phyloP scores from a whole-genome alignment of 1,140 invertebrate species.

The Thaumetopoea pityocampa region DNA sequence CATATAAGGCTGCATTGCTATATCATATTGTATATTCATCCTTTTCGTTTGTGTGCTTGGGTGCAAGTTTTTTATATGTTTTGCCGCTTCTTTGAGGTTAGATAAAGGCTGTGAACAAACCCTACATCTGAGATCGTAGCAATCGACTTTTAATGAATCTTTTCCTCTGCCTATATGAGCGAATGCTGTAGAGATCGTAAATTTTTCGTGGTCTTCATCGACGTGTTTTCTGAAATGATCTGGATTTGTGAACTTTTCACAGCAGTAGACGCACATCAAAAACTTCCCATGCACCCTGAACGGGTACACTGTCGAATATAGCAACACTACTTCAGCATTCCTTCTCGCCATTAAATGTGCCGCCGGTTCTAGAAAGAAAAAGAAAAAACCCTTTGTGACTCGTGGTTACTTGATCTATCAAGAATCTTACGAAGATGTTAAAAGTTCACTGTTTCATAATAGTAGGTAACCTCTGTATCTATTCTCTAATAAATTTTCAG shows the following conservation, averaged over 20 bases:
- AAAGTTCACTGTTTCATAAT: not conserved
- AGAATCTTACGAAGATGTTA: not conserved
- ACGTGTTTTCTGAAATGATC: conserved; percentile 24
- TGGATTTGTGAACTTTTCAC: conserved; percentile 37
- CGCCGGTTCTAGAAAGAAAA: conserved; percentile 25
- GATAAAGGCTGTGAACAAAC: conserved; percentile 21
- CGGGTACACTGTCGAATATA: conserved; percentile 55
- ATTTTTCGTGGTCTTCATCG: conserved; percentile 20
- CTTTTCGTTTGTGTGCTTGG: conserved; percentile 23
- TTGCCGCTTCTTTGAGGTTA: conserved; percentile 20
- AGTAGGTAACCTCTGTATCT: too few relatives aligned
- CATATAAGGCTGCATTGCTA: conserved; percentile 47
- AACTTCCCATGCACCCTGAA: conserved; percentile 49
- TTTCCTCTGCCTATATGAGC: conserved; percentile 19
- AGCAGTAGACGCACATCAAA: conserved; percentile 61
- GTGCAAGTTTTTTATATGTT: conserved; percentile 23
- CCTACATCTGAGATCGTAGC: conserved; percentile 23
- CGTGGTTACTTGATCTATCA: not conserved
- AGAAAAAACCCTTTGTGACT: conserved; percentile 32
- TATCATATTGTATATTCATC: conserved; percentile 33
- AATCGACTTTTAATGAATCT: conserved; percentile 34
- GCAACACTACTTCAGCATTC: conserved; percentile 59
- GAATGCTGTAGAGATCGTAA: conserved; percentile 27
- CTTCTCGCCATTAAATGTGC: conserved; percentile 40
- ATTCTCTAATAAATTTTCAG: too few relatives aligned